Base-by-base conservation (phyloP, 1,140 invertebrate species). In the Dendrolimus punctatus region DNA sequence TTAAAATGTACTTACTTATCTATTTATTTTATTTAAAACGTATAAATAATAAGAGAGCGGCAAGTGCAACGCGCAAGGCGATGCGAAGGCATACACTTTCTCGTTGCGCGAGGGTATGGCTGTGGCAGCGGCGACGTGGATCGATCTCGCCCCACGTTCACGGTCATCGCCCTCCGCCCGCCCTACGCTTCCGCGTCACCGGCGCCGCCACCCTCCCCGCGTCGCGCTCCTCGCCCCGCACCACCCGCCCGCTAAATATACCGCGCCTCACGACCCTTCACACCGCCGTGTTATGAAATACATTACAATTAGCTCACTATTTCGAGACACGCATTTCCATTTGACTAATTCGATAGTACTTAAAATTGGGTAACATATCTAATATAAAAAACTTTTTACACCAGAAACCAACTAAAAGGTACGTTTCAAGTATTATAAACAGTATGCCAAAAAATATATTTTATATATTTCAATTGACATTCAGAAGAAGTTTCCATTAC, bases 161-260 rank as follows among this genome's bases (percentile, higher is more conserved):
- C 82, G 82, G 82, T 85, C 82, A 85, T 71, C 82, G 82, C 79
- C 82, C 82, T 85, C 75, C 80, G 75, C 78, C 82, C 80, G 78
- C 81, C 81, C 81, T 85, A 77, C 79, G 78, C 73, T 85, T 85
- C 78, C 81, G 79, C 74, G 79, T 85, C 75, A 69, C 53, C 57
- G 66, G 48, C 56, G 57, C 59, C 56, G 49, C 50, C 64, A 43
- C 64, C 39, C 60, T 53, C 50, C 51, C 45, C 62, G 42, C 65
- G 44, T 49, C 37, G 58, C 57, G 49, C 44, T 39, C 66, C 47
- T 49, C 56, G 39, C 57, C 39, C 54, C 53, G 49, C 37, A 63
- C 45, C 49, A 58, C 49, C 66, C 39, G 60, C 60, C 57, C 61
- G 55, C 76, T 80, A 81, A 81, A 85, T 83, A 81, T 85, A 63